Base-by-base conservation (phyloP, 2,888 invertebrate genomes). In the Drosophila suboccidentalis region DNA sequence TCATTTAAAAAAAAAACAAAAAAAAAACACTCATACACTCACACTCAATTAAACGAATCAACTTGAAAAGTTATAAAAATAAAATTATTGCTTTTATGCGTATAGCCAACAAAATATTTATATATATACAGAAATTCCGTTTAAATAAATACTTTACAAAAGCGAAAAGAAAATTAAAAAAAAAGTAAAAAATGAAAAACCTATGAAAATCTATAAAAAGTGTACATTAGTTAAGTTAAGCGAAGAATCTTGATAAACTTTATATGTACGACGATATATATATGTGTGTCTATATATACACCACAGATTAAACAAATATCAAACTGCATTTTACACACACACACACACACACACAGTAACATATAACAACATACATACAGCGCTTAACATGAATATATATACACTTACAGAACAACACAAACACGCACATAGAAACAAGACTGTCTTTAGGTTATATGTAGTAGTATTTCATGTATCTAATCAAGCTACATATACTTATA, bases 401-500 rank as follows among this genome's bases (percentile, higher is more conserved):
- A 26, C 22, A 22, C 22, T 29, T 29, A 70, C 51, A 65, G 46
- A 55, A 22, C 60, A 61, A 69, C 57, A 69, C 46, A 66, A 58
- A 76, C 73, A 88, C 84, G 78, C 80, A 86, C 82, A 83, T 85
- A 88, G 84, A 85, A 85, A 88, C 84, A 85, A 85, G 84, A 85
- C 84, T 85, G 84, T 84, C 84, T 88, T 87, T 88, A 86, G 81
- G 74, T 85, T 81, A 80, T 64, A 86, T 85, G 82, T 85, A 75
- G 82, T 84, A 70, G 72, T 82, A 81, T 82, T 87, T 82, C 82
- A 78, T 71, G 82, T 84, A 82, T 78, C 82, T 75, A 68, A 86
- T 70, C 75, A 81, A 78, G 59, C 81, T 71, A 55, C 53, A 75
- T 61, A 62, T 69, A 72, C 38, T 47, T 36, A 66, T 26, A 57